These are phyloP conservation scores for Malurus splendens DNA, from an alignment of 2,797 vertebrate species.

Conservation along the genomic window DNA sequence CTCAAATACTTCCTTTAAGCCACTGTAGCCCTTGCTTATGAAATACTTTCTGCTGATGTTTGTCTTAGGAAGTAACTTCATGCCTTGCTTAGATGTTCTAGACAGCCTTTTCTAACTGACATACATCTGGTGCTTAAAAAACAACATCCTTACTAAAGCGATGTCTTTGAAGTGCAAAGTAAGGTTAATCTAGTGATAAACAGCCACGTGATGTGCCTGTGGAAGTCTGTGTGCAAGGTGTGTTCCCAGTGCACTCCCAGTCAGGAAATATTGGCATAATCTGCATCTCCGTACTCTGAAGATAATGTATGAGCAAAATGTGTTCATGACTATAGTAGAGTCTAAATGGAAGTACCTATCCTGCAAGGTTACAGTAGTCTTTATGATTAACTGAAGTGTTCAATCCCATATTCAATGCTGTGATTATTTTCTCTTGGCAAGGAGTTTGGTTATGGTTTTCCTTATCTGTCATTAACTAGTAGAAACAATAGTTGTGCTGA, in stretches of 20 bases:
- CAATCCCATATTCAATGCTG: not conserved
- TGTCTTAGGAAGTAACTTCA: rapidly evolving
- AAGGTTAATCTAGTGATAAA: not conserved
- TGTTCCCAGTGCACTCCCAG: rapidly evolving
- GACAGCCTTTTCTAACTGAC: not conserved
- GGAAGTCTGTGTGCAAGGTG: not conserved
- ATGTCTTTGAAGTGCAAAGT: not conserved
- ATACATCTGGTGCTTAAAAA: not conserved
- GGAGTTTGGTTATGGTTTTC: not conserved
- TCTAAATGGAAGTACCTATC: not conserved
- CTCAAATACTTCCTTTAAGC: not conserved
- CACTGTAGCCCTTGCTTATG: not conserved
- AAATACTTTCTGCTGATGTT: not conserved
- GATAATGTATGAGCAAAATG: not conserved
- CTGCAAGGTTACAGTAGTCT: not conserved
- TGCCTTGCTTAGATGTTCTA: not conserved
- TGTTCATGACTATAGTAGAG: not conserved
- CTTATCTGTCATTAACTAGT: not conserved
- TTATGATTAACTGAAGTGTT: not conserved
- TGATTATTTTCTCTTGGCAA: not conserved
- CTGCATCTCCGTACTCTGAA: not conserved
- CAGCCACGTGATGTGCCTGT: not conserved
- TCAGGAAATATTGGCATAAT: not conserved
- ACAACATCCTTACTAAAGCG: not conserved
- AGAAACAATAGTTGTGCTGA: not conserved